These are phyloP conservation scores for Unio delphinus DNA, from an alignment of 2,888 invertebrate species.

Conservation along the genomic window DNA sequence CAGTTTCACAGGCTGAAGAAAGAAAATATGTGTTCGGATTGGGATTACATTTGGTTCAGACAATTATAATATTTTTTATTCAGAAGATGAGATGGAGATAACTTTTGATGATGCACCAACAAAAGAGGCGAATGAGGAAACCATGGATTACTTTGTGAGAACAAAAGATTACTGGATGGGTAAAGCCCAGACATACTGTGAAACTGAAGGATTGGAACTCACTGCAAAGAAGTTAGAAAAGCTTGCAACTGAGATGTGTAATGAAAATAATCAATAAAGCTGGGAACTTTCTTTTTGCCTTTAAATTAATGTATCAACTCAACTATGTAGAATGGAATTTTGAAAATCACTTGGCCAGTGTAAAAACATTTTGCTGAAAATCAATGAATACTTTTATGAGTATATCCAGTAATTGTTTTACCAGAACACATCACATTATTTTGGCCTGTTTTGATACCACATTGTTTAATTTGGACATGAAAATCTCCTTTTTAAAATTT, in stretches of 20 bases:
- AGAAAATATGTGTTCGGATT: background rate
- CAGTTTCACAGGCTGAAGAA: too few relatives aligned
- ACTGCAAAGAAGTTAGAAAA: conserved; percentile 58
- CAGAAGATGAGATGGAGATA: conserved; percentile 58
- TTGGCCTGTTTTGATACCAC: too few relatives aligned
- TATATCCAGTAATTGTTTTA: too few relatives aligned
- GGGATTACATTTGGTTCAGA: background rate
- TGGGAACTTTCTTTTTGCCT: too few relatives aligned
- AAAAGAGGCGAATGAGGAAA: conserved; percentile 48
- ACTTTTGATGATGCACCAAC: conserved; percentile 63
- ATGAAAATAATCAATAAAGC: conserved; percentile 23
- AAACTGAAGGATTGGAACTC: conserved; percentile 57
- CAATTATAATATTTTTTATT: conserved; percentile 47
- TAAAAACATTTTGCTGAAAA: too few relatives aligned
- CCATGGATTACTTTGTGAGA: conserved; percentile 60
- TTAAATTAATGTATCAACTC: too few relatives aligned
- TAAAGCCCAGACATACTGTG: conserved; percentile 60
- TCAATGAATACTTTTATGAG: too few relatives aligned
- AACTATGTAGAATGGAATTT: too few relatives aligned
- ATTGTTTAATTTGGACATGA: too few relatives aligned
- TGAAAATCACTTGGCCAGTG: too few relatives aligned
- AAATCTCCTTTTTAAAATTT: too few relatives aligned
- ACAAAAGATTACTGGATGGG: conserved; percentile 64
- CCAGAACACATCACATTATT: too few relatives aligned
- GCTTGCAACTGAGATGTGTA: conserved; percentile 64